Evolutionary conservation across 2,888 invertebrate genomes (phyloP).

Genomic region (Leptinotarsa juncta): DNA sequence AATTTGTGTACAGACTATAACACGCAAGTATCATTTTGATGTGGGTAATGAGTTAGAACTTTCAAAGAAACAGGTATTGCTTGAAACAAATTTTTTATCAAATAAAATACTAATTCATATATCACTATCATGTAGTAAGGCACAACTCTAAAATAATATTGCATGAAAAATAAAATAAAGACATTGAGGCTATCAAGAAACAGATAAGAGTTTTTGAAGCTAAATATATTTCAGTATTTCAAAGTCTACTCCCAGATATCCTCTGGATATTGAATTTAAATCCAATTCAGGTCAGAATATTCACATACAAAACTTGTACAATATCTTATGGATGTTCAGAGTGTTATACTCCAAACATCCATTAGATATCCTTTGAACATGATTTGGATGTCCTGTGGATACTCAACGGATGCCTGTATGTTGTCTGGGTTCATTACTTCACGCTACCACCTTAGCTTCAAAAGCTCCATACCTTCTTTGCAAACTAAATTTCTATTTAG

Average conservation of each 20-base stretch:
- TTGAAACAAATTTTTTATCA: conserved; percentile 20
- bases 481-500: not conserved
- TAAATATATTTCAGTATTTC: not conserved
- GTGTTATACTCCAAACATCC: no score
- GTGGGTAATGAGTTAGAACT: not conserved
- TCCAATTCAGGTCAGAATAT: no score
- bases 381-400: no score
- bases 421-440: no score
- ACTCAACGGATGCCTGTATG: no score
- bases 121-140: conserved; percentile 50
- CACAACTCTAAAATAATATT: conserved; percentile 59
- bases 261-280: no score
- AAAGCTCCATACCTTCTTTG: not conserved
- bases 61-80: not conserved
- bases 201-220: conserved; percentile 16
- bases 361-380: no score
- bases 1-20: not conserved
- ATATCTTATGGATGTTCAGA: no score
- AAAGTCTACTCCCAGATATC: no score
- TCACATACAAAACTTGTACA: no score
- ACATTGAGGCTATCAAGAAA: conserved; percentile 12
- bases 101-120: conserved; percentile 25
- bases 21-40: not conserved
- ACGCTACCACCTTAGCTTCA: not conserved
- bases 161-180: conserved; percentile 36